Evolutionary conservation across 1,140 invertebrate genomes (phyloP).

Genomic region (Zaprionus davidi): DNA sequence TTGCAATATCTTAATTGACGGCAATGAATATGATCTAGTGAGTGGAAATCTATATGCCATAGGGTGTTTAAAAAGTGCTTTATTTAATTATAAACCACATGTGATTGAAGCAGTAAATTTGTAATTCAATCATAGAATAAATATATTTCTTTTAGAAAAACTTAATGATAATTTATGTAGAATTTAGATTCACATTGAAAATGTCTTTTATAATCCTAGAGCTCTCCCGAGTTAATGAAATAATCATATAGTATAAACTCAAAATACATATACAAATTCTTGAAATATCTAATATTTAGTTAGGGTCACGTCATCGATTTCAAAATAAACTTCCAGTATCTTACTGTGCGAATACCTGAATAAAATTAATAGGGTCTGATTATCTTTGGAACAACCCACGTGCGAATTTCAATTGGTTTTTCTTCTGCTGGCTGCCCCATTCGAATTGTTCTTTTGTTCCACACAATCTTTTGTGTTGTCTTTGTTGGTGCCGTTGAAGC

Average conservation of each 20-base stretch:
- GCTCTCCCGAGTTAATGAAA: not conserved
- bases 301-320: not conserved
- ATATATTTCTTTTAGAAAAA: not conserved
- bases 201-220: not conserved
- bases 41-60: conserved; percentile 18
- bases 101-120: conserved; percentile 16
- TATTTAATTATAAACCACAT: conserved; percentile 28
- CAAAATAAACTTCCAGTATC: not conserved
- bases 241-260: not conserved
- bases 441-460: conserved; percentile 8
- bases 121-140: conserved; percentile 9
- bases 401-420: conserved; percentile 9
- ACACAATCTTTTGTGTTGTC: conserved; percentile 26
- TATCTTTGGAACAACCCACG: conserved; percentile 16
- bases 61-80: conserved; percentile 25
- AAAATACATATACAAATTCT: not conserved
- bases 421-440: not conserved
- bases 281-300: not conserved
- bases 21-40: conserved; percentile 28
- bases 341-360: not conserved
- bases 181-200: not conserved
- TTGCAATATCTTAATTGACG: conserved; percentile 44
- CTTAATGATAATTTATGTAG: not conserved
- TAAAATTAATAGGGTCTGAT: not conserved
- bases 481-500: conserved; percentile 18